A percentile compares a stretch with the other conserved stretches of the same genome.
Conservation (phyloP, 2,888 invertebrate species). For the Cerastoderma edule region DNA sequence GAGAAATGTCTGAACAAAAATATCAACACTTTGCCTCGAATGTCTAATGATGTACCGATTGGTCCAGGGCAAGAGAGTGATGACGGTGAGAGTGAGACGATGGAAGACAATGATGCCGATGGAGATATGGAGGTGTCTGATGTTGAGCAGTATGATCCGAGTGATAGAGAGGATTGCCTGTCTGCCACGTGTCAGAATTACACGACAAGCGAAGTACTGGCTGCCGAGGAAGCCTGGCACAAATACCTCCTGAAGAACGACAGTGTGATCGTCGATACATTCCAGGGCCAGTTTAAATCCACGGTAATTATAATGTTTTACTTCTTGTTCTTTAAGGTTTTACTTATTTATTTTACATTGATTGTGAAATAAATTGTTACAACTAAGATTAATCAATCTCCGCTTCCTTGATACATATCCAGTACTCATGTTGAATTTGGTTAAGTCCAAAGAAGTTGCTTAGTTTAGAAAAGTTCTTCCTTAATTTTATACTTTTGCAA, state of each 20-base stretch:
- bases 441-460: no score
- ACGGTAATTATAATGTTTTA: no score
- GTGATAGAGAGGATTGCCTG: constrained; percentile 4
- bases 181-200: constrained; percentile 43
- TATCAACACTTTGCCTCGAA: background rate
- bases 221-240: constrained; percentile 86
- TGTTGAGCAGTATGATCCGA: constrained; percentile 59
- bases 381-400: no score
- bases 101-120: constrained; percentile 46
- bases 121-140: constrained; percentile 63
- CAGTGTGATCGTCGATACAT: constrained; percentile 87
- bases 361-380: no score
- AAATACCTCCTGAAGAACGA: constrained; percentile 86
- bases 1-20: constrained; percentile 10
- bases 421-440: no score
- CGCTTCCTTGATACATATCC: no score
- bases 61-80: background rate
- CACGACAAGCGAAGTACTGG: constrained; percentile 70
- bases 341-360: no score
- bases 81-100: constrained; percentile 50
- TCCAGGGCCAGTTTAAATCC: constrained; percentile 88
- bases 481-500: no score
- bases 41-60: background rate
- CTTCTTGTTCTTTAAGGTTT: no score
- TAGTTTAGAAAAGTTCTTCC: no score